phyloP scores from a whole-genome alignment of 2,113 vertebrate genomes.

The Phainopepla nitens region DNA sequence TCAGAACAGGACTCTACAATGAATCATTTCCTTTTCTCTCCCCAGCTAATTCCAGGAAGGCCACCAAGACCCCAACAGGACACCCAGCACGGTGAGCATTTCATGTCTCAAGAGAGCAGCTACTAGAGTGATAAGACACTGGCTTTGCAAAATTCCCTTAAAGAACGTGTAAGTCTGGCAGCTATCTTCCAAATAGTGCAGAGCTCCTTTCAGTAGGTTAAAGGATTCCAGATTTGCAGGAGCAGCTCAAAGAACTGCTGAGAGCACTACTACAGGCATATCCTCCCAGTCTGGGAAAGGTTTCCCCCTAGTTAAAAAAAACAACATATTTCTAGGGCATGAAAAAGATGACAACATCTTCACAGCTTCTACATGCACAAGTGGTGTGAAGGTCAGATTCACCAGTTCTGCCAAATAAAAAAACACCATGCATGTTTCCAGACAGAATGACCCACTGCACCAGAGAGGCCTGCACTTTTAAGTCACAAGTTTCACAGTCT shows the following conservation, averaged over 20 bases:
- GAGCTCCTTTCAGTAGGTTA: not conserved
- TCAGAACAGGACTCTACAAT: not conserved
- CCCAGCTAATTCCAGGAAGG: not conserved
- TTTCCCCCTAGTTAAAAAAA: not conserved
- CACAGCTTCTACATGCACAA: not conserved
- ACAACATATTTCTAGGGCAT: not conserved
- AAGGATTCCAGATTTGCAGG: not conserved
- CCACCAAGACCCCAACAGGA: not conserved
- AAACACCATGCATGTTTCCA: not conserved
- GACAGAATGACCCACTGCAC: not conserved
- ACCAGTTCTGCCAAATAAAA: not conserved
- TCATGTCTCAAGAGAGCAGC: not conserved
- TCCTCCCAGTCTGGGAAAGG: not conserved
- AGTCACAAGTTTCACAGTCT: not conserved
- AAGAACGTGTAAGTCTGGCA: fast-evolving
- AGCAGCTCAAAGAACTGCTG: not conserved
- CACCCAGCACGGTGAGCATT: not conserved
- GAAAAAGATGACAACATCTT: not conserved
- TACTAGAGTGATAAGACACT: not conserved
- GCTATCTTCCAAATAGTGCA: fast-evolving
- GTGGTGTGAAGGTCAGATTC: not conserved
- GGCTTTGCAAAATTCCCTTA: not conserved
- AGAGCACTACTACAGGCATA: not conserved
- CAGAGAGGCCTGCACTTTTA: not conserved
- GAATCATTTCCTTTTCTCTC: not conserved